These are phyloP conservation scores for Metallyticus violacea DNA, from an alignment of 2,888 invertebrate species.

Conservation along the genomic window DNA sequence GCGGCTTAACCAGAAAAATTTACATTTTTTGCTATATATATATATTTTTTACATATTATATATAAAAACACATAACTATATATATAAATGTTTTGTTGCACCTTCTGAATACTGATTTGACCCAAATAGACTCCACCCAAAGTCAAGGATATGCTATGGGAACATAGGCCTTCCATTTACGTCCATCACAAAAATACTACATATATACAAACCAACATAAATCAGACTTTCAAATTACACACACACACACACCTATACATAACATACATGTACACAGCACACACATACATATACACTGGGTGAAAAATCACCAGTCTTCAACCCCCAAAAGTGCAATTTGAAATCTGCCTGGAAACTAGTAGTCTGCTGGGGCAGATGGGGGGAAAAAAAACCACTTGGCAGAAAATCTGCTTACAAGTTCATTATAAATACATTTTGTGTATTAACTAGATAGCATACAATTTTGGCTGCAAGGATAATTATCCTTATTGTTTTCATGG, in stretches of 20 bases:
- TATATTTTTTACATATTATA: neutral
- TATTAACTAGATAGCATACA: neutral
- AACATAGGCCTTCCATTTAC: constrained; percentile 3
- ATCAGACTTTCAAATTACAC: neutral
- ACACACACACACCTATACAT: neutral
- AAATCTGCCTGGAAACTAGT: neutral
- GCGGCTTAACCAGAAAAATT: constrained; percentile 8
- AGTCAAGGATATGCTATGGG: constrained; percentile 3
- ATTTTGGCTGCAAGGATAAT: neutral
- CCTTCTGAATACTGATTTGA: constrained; percentile 5
- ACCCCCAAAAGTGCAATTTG: neutral
- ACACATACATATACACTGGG: too few species aligned
- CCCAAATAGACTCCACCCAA: constrained; percentile 2
- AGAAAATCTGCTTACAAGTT: neutral
- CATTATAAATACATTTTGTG: neutral
- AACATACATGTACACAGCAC: too few species aligned
- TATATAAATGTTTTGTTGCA: constrained; percentile 6
- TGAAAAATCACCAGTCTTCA: neutral
- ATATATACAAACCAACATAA: neutral
- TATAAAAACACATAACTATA: constrained; percentile 8
- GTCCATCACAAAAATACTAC: neutral
- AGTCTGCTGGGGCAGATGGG: neutral
- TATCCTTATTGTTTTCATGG: neutral
- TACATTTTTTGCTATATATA: constrained; percentile 8
- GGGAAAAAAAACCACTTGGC: neutral